Conservation (phyloP, 2,888 invertebrate species). For the Ormyrus nitidulus region DNA sequence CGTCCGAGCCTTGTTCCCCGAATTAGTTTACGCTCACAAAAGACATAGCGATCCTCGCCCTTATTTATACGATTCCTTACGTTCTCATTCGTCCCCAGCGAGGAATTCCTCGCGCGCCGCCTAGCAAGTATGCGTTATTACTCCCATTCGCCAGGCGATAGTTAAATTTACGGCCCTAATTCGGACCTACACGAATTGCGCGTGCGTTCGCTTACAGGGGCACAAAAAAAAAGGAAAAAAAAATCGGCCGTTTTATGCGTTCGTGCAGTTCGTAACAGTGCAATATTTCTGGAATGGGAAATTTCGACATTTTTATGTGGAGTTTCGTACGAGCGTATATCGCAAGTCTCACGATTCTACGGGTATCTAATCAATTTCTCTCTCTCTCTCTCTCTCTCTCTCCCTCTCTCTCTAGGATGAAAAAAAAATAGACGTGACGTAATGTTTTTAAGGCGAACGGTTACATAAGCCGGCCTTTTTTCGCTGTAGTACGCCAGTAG, state of each 20-base stretch:
- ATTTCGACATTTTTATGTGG: slow-evolving; percentile 33
- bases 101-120: slow-evolving; percentile 23
- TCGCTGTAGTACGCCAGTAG: no score
- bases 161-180: slow-evolving; percentile 26
- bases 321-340: background rate
- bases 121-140: slow-evolving; percentile 16
- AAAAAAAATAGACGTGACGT: background rate
- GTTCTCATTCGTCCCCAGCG: background rate
- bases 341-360: background rate
- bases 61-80: slow-evolving; percentile 25
- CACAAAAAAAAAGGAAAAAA: no score
- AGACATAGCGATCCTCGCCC: background rate
- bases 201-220: no score
- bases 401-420: background rate
- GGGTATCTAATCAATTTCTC: slow-evolving; percentile 27
- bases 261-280: background rate
- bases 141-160: slow-evolving; percentile 1
- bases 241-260: no score
- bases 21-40: background rate
- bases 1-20: background rate
- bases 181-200: background rate
- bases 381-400: background rate
- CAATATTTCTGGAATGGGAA: slow-evolving; percentile 8
- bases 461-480: background rate
- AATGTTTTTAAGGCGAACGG: background rate